Conservation (phyloP, 1,140 invertebrate species). For the Octopus bimaculoides region DNA sequence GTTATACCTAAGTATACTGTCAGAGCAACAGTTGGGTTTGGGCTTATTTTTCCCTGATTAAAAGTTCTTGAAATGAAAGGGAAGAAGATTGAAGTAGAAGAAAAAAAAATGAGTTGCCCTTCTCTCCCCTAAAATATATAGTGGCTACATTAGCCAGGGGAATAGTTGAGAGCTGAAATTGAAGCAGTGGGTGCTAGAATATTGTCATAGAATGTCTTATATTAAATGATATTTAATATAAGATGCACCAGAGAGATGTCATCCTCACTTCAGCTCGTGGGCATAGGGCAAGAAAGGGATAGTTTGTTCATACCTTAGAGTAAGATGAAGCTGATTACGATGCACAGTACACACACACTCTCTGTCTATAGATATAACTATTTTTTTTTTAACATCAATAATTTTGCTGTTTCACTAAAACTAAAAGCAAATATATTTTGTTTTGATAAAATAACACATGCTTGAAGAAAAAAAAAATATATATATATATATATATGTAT, state of each 20-base stretch:
- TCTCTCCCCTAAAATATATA: background rate
- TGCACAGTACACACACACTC: background rate
- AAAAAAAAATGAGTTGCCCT: background rate
- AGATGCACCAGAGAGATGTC: background rate
- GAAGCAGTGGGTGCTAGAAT: too few relatives aligned
- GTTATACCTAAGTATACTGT: background rate
- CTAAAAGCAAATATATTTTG: conserved; percentile 5
- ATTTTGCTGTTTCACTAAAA: background rate
- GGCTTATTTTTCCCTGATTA: background rate
- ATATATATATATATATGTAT: background rate
- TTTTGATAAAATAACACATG: background rate
- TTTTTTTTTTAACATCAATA: background rate
- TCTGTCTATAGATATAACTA: too few relatives aligned
- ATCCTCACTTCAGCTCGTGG: background rate
- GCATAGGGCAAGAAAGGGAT: background rate
- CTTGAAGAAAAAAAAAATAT: background rate
- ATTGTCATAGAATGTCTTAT: too few relatives aligned
- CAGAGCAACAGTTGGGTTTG: background rate
- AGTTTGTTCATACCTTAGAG: background rate
- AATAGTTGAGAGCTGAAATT: too few relatives aligned
- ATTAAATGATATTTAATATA: too few relatives aligned
- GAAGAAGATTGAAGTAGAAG: background rate
- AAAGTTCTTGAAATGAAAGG: background rate
- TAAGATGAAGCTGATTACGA: background rate
- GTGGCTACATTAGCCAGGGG: too few relatives aligned